Evolutionary conservation across 2,113 vertebrate genomes (phyloP), one percentile per base, ranked within the genome.

Genomic region (Forbesichthys agassizii): DNA sequence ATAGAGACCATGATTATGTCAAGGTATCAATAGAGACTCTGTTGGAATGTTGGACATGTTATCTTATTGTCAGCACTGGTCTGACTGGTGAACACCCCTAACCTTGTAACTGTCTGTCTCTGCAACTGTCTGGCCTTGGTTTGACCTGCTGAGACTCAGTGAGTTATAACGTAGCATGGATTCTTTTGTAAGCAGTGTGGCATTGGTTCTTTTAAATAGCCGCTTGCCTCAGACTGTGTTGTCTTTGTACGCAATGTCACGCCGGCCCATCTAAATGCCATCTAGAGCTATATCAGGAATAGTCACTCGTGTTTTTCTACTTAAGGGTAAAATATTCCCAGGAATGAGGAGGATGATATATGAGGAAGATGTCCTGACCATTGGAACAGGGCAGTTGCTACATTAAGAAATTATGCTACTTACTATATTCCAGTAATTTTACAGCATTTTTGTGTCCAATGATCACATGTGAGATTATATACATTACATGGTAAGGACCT

Each of bases 1-100:
- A 57, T 74, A 36, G 14, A 59, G 16, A 67, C 27, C 27, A 27
- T 47, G 46, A 79, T 66, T 47, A 48, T 75, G 64, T 83, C 11
- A 5, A 7, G 57, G 59, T 66, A 81, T 86, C 83, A 81, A 83
- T 74, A 84, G 84, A 81, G 56, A 75, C 79, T 78, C 86, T 89
- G 81, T 88, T 75, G 66, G 69, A 48, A 61, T 63, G 65, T 63
- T n/a, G 73, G 66, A 46, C 52, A 16, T 3, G 3, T 13, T 62
- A 42, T 55, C 67, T 55, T 14, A 3, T 61, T 33, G 46, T 36
- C n/a, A n/a, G 59, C 46, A 61, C n/a, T 36, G n/a, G 13, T 7
- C 59, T 61, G 33, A 61, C 36, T 46, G 42, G 33, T 14, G 14
- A 16, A 13, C 36, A 46, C 14, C 14, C 14, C 57, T 60, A 33